A percentile compares a stretch with the other conserved stretches of the same genome.
phyloP scores from a whole-genome alignment of 2,888 invertebrate species.

The Danaus chrysippus region DNA sequence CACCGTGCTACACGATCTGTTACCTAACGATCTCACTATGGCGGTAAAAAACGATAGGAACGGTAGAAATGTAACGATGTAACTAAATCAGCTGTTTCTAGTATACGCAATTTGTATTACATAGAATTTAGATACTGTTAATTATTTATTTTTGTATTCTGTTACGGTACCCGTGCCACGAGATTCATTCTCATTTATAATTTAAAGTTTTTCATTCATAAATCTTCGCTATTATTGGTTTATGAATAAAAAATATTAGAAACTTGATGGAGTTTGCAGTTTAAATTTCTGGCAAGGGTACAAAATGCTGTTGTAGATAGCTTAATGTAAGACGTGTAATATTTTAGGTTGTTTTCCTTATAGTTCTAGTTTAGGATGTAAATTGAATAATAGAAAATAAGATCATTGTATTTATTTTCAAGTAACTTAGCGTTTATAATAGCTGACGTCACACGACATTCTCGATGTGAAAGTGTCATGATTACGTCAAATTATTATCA shows the following conservation, averaged over 20 bases:
- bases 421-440: too few relatives aligned
- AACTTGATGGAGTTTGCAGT: too few relatives aligned
- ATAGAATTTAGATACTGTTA: constrained; percentile 19
- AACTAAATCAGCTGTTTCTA: constrained; percentile 31
- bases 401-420: background rate
- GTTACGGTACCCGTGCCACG: too few relatives aligned
- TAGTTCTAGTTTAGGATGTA: constrained; percentile 22
- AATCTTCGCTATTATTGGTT: too few relatives aligned
- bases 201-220: too few relatives aligned
- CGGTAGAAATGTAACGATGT: constrained; percentile 54
- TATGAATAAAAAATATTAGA: too few relatives aligned
- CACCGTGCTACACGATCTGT: constrained; percentile 66
- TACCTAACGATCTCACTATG: constrained; percentile 73
- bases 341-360: constrained; percentile 23
- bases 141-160: background rate
- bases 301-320: constrained; percentile 33
- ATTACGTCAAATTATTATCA: too few relatives aligned
- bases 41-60: constrained; percentile 55
- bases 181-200: too few relatives aligned
- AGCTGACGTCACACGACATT: too few relatives aligned
- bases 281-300: too few relatives aligned
- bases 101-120: constrained; percentile 15
- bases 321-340: constrained; percentile 27
- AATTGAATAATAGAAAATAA: constrained; percentile 26
- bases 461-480: too few relatives aligned